Base-by-base conservation (phyloP, 1,140 invertebrate species). In the Procambarus virginalis region DNA sequence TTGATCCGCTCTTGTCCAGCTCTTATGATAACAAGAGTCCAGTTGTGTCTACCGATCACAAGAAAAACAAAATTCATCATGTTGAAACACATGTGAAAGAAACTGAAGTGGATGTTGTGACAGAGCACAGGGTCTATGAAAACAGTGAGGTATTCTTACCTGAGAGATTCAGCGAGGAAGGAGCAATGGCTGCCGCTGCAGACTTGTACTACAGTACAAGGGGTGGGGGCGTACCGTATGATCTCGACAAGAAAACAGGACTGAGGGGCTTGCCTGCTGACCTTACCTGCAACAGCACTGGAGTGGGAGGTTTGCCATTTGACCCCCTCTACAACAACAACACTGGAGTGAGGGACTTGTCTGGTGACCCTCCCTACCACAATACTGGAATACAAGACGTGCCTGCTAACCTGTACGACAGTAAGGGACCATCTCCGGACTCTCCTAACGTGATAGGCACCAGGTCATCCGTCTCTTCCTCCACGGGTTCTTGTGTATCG, bases 1-100 rank as follows among this genome's bases (percentile, higher is more conserved):
- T 89, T 60, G 88, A 89, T 79, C 88, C 88, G 14, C 81, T 89
- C 8, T 10, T 75, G 12, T 10, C 45, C 17, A 22, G 75, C 9
- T 49, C 58, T 12, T 22, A 5, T 48, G 58, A 68, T 64, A 10
- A 55, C 46, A 12, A 58, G 20, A 34, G 55, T 55, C 20, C 60
- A 17, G 17, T 55, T 55, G 51, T 14, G 20, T 64, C 17, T 14
- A 2, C 60, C 3, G 49, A 22, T 64, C 4, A 3, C 51, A 9
- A 55, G n/a, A n/a, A 60, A 58, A 58, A 64, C 60, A 64, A 64
- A 17, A 17, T 17, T 5, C 0, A 64, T 64, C 12, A 0, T 17
- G 60, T 64, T 64, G 60, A 81, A 34, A 81, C 49, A 34, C 46
- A 5, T 48, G 20, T 49, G 20, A 49, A 73, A 10, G 22, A 22